Evolutionary conservation across 2,113 vertebrate genomes (phyloP).

Genomic region (Eonycteris spelaea): DNA sequence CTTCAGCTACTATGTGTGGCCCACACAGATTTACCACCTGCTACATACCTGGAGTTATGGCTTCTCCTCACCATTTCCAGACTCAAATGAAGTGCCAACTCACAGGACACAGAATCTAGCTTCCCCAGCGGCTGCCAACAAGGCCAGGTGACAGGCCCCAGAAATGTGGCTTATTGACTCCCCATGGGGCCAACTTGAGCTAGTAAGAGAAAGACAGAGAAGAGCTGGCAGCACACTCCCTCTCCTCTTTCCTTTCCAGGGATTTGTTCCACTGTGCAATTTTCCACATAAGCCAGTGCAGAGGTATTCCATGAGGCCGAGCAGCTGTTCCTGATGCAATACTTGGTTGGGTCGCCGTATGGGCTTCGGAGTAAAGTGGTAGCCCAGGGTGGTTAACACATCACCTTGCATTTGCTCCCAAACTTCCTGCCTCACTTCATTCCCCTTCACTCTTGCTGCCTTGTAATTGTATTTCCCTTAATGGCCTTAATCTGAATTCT

Average conservation of each 20-base stretch:
- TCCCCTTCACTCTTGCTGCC: neutral
- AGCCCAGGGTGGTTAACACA: neutral
- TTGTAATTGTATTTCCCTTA: neutral
- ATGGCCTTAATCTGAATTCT: neutral
- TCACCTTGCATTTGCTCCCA: neutral
- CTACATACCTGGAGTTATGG: neutral
- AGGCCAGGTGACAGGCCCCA: neutral
- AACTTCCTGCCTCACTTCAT: neutral
- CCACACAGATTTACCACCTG: neutral
- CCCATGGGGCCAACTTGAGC: neutral
- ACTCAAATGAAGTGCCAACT: neutral
- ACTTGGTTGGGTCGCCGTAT: neutral
- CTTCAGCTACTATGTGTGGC: neutral
- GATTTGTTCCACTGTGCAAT: neutral
- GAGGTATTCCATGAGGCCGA: neutral
- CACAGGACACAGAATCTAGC: neutral
- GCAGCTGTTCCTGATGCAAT: neutral
- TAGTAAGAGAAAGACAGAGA: neutral
- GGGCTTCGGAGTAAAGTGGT: neutral
- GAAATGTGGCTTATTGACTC: neutral
- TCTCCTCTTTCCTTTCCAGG: neutral
- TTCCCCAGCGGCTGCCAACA: neutral
- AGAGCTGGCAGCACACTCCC: neutral
- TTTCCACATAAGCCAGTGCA: neutral
- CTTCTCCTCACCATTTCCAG: neutral